Evolutionary conservation across 30 jellyfish, hydroid and myxozoan genomes (phyloP).

Genomic region (Hydractinia echinata): DNA sequence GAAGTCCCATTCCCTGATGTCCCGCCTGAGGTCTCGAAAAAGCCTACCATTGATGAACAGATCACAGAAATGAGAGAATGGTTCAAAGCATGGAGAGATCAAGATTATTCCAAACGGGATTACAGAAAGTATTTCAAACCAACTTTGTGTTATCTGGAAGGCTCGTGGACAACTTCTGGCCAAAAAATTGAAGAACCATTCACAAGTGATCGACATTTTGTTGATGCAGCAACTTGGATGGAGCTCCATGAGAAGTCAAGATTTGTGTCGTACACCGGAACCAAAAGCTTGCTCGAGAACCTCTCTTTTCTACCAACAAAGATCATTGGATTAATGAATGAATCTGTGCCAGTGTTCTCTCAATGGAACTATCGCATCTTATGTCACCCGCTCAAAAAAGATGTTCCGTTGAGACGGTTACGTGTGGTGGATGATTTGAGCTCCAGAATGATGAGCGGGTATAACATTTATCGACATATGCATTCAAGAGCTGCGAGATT

Average conservation of each 20-base stretch:
- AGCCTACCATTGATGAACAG: constrained; percentile 40
- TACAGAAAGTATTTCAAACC: constrained; percentile 70
- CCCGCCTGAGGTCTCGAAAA: constrained; percentile 25
- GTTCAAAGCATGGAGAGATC: constrained; percentile 72
- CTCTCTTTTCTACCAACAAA: constrained; percentile 42
- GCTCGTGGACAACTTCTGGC: constrained; percentile 66
- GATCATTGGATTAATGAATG: constrained; percentile 19
- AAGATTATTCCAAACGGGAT: constrained; percentile 48
- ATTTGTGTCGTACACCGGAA: constrained; percentile 39
- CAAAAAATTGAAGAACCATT: constrained; percentile 44
- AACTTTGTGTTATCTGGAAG: constrained; percentile 68
- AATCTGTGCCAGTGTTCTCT: constrained; percentile 57
- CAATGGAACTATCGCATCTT: constrained; percentile 89
- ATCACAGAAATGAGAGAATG: constrained; percentile 64
- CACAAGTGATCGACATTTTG: constrained; percentile 43
- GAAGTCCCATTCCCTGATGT: constrained; percentile 70
- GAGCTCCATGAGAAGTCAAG: constrained; percentile 45
- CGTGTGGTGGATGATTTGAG: constrained; percentile 45
- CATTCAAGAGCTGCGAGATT: constrained; percentile 71
- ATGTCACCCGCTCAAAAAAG: constrained; percentile 64
- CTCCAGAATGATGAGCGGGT: constrained; percentile 36
- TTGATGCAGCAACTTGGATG: constrained; percentile 41
- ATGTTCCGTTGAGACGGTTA: constrained; percentile 48
- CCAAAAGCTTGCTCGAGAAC: constrained; percentile 44
- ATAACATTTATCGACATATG: constrained; percentile 16